Percentiles rank a stretch among this genome's conserved stretches.
phyloP scores from a whole-genome alignment of 1,140 invertebrate genomes.

The Globodera ellingtonae region DNA sequence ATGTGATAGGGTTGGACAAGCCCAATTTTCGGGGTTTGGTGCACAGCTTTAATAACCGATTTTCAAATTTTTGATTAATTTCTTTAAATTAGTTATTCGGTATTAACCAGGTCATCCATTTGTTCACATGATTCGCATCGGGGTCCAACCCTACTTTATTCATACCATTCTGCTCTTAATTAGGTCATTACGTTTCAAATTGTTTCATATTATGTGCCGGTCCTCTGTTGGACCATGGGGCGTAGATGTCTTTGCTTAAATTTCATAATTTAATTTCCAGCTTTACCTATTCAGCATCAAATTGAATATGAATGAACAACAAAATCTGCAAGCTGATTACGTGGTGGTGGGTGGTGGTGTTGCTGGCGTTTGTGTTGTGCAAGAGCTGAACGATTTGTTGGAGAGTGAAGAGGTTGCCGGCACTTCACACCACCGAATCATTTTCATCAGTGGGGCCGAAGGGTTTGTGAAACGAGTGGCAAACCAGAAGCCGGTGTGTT shows the following conservation, averaged over 20 bases:
- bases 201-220: no score
- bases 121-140: no score
- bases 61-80: neutral
- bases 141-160: no score
- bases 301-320: no score
- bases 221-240: no score
- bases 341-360: conserved; percentile 46
- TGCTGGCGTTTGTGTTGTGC: conserved; percentile 43
- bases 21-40: no score
- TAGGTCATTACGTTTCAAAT: no score
- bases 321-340: conserved; percentile 19
- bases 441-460: conserved; percentile 25
- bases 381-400: conserved; percentile 36
- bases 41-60: no score
- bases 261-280: neutral
- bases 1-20: no score
- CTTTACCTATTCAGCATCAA: neutral
- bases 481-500: conserved; percentile 33
- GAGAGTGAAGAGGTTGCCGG: conserved; percentile 12
- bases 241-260: neutral
- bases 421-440: conserved; percentile 21
- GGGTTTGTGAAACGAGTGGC: conserved; percentile 41
- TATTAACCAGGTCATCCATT: no score
- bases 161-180: no score
- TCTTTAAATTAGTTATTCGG: no score